Base-by-base conservation (phyloP, 2,113 vertebrate species). In the Pholis gunnellus region DNA sequence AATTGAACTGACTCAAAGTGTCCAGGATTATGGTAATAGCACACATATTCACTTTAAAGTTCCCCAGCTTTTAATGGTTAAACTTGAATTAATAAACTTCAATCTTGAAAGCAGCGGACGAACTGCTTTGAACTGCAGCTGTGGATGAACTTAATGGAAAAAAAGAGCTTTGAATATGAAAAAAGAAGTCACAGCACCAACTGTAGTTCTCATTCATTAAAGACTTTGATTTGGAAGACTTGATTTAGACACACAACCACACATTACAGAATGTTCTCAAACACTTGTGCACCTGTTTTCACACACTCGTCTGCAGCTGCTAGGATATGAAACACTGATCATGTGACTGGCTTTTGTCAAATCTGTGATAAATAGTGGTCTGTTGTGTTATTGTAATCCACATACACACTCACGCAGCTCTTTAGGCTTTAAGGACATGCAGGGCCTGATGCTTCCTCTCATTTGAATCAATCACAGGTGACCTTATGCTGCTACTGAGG, bases 381-480 rank as follows among this genome's bases (percentile, higher is more conserved):
- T 3, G 2, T 50, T 78, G 48, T 64, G 31, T 44, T 56, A 20
- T 34, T 70, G 25, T 52, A 31, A 34, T 59, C 59, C 59, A 60
- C 29, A 60, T 60, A 60, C 6, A 29, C 27, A 46, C n/a, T 38
- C 9, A 3, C 57, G 42, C 27, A 20, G 31, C 17, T 38, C 48
- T 75, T 64, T 14, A 22, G 74, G 36, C 42, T 81, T 84, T 82
- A 75, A 82, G 89, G 72, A 60, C 52, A 56, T 60, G 64, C 44
- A 38, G 46, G 46, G 48, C 60, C 63, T 75, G 40, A 79, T 69
- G 81, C 83, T 69, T 88, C 81, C 61, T 73, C 75, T 89, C 77
- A 79, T 85, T 84, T 86, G 76, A 90, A 80, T 93, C 89, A 90
- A 89, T 90, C 92, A 88, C 80, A 75, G 65, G 78, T 88, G 91